Conservation (phyloP, 2,797 vertebrate genomes). For the Crypturellus tataupa region DNA sequence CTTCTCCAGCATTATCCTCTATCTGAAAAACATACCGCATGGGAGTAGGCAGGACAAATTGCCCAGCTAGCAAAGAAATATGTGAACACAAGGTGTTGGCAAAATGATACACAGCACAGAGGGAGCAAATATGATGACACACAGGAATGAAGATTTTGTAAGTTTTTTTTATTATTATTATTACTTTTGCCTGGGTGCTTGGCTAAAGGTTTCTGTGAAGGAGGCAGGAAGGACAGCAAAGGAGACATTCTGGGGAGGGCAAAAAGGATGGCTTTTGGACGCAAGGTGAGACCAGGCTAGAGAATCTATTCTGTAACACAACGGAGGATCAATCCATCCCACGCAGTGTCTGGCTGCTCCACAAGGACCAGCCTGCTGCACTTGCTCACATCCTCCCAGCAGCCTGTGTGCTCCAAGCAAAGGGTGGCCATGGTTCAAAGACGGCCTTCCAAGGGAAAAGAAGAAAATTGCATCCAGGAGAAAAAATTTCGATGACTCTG, state of each 20-base stretch:
- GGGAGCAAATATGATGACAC: background rate
- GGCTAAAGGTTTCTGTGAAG: background rate
- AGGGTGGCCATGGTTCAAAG: background rate
- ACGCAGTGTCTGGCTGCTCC: background rate
- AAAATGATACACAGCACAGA: background rate
- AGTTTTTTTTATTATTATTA: no score
- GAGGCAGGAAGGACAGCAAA: background rate
- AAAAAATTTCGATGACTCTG: background rate
- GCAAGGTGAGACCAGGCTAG: background rate
- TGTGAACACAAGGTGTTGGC: background rate
- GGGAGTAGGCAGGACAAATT: background rate
- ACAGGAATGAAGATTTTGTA: background rate
- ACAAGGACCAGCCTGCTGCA: background rate
- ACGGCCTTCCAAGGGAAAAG: background rate
- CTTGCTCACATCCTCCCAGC: background rate
- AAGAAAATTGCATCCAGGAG: background rate
- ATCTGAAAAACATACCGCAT: fast-evolving
- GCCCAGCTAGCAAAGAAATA: background rate
- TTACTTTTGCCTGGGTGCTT: background rate
- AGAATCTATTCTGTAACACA: background rate
- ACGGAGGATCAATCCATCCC: background rate
- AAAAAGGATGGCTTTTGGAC: background rate
- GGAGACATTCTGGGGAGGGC: background rate
- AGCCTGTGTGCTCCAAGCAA: background rate
- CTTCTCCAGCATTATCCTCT: no score